Percentiles rank a stretch among this genome's conserved stretches.
These are phyloP conservation scores for Nomada hirtipes DNA, from an alignment of 2,888 invertebrate species.

Conservation along the genomic window DNA sequence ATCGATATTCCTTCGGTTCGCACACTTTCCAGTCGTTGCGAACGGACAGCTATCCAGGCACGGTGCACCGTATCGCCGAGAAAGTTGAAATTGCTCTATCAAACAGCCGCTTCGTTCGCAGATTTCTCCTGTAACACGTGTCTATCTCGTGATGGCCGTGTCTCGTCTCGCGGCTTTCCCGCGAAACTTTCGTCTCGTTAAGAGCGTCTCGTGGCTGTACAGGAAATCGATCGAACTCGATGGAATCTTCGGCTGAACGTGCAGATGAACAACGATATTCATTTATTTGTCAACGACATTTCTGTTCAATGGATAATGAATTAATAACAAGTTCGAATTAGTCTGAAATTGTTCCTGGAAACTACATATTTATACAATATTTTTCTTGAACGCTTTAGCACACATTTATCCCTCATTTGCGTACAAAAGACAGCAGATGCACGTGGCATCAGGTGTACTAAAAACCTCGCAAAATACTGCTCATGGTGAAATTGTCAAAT, in stretches of 20 bases:
- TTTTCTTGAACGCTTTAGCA: neutral
- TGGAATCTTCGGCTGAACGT: neutral
- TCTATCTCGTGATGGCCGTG: constrained; percentile 55
- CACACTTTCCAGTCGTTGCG: constrained; percentile 55
- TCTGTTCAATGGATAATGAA: too few species aligned
- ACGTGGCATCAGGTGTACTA: too few species aligned
- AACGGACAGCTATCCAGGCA: constrained; percentile 41
- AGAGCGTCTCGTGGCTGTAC: constrained; percentile 17
- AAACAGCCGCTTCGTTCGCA: constrained; percentile 55
- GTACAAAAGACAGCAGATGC: too few species aligned
- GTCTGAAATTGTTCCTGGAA: too few species aligned
- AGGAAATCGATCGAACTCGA: constrained; percentile 19
- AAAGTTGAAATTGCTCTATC: constrained; percentile 74
- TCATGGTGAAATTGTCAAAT: too few species aligned
- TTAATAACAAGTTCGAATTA: too few species aligned
- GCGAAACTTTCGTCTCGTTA: constrained; percentile 67
- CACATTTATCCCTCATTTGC: too few species aligned
- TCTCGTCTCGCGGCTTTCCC: constrained; percentile 58
- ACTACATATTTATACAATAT: too few species aligned
- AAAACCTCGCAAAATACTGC: too few species aligned
- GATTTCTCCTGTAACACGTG: constrained; percentile 68
- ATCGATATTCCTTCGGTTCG: constrained; percentile 22
- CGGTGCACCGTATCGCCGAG: constrained; percentile 61
- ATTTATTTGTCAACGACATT: neutral
- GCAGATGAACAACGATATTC: neutral